Base-by-base conservation (phyloP, 2,888 invertebrate genomes). In the Lutraria lutraria region DNA sequence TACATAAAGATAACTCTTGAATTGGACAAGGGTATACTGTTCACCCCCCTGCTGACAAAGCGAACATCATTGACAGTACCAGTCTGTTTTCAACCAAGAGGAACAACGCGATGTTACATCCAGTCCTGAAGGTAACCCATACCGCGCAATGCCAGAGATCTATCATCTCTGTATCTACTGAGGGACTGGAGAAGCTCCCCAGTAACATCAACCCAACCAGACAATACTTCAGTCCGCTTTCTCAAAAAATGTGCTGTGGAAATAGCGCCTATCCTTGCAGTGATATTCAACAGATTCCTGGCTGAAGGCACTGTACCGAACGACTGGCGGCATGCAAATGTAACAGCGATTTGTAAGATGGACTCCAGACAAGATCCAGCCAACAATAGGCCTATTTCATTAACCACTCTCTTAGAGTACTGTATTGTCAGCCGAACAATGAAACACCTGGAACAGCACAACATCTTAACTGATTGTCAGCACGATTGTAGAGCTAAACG, bases 321-420 rank as follows among this genome's bases (percentile, higher is more conserved):
- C n/a, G 89, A 89, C 53, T 89, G 83, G 89, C 1, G 34, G 10
- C 80, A 83, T 53, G 89, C 86, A 8, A 79, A 83, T 63, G 86
- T 89, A 52, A 83, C 86, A 19, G 79, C 89, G 8, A 83, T 89
- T n/a, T 86, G 63, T 63, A 82, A 89, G 80, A 89, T 86, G 72
- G n/a, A n/a, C n/a, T n/a, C n/a, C n/a, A 12, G 83, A 13, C 83
- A 86, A 15, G 83, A 89, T 25, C 76, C 87, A 21, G 80, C 83
- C 15, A 89, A 89, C 80, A 80, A 83, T 60, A 60, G 60, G 29
- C 86, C 86, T 60, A 86, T 89, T 19, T 89, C 86, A 19, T 83
- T 86, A 4, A 89, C 83, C 12, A 76, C 80, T 43, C 82, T 86
- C 10, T 83, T 83, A 6, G 83, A 85, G 52, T 82, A 88, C 60